Evolutionary conservation across 1,140 invertebrate genomes (phyloP).

Genomic region (Aradophagus sp.): DNA sequence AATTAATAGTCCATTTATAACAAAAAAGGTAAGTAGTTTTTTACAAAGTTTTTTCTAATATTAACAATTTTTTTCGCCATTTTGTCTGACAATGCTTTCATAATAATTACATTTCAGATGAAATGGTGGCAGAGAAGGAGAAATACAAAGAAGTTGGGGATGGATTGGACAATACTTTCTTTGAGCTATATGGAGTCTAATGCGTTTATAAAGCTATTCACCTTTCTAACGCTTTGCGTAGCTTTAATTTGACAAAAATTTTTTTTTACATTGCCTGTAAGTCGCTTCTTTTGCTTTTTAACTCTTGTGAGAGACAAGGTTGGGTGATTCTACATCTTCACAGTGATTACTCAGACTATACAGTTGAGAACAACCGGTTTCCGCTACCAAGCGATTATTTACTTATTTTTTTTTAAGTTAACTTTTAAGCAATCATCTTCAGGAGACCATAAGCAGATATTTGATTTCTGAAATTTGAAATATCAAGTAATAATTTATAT

Average conservation of each 20-base stretch:
- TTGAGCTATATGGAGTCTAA: slow-evolving; percentile 94
- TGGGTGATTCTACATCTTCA: no score
- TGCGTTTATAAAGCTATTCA: slow-evolving; percentile 44
- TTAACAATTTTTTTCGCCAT: background rate
- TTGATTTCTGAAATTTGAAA: no score
- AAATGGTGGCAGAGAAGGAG: slow-evolving; percentile 98
- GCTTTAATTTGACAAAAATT: no score
- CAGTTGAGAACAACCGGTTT: no score
- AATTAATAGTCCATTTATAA: slow-evolving; percentile 9
- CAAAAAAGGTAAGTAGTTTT: slow-evolving; percentile 41
- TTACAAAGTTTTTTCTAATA: slow-evolving; percentile 7
- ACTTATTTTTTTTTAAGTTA: no score
- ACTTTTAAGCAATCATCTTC: no score
- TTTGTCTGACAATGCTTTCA: slow-evolving; percentile 22
- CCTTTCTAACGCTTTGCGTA: slow-evolving; percentile 63
- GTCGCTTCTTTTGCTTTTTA: slow-evolving; percentile 48
- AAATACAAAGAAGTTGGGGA: slow-evolving; percentile 99
- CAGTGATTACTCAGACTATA: no score
- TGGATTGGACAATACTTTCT: slow-evolving; percentile 98
- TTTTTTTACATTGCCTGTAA: no score
- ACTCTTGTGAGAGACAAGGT: slow-evolving; percentile 8
- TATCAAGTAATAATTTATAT: no score
- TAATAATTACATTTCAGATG: slow-evolving; percentile 85
- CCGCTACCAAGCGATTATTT: no score
- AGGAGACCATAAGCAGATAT: no score